These are phyloP conservation scores for Drosophila arizonae DNA, from an alignment of 1,140 invertebrate species.

Conservation along the genomic window DNA sequence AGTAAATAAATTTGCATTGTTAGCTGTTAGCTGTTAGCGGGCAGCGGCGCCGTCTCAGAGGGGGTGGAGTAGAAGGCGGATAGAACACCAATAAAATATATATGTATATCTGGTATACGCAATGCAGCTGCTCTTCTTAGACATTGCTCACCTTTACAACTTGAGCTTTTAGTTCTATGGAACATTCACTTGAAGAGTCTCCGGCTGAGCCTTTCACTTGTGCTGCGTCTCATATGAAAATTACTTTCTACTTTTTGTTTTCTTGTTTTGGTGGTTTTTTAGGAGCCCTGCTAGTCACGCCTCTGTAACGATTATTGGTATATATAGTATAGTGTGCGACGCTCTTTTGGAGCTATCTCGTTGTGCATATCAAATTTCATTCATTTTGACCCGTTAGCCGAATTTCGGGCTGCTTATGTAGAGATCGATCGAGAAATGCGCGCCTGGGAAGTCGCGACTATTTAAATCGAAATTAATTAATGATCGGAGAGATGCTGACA, in stretches of 20 bases:
- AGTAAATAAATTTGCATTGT: constrained; percentile 66
- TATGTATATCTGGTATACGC: background rate
- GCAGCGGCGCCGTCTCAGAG: constrained; percentile 4
- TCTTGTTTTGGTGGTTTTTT: background rate
- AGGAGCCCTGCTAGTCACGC: constrained; percentile 14
- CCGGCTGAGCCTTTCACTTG: constrained; percentile 25
- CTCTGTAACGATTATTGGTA: constrained; percentile 26
- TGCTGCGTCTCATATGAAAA: background rate
- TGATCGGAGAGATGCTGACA: constrained; percentile 64
- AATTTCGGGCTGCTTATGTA: constrained; percentile 43
- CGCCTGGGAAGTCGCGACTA: constrained; percentile 53
- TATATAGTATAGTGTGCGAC: constrained; percentile 26
- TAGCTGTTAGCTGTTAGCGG: constrained; percentile 12
- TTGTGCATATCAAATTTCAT: constrained; percentile 81
- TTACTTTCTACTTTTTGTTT: constrained; percentile 29
- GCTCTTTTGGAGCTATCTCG: constrained; percentile 63
- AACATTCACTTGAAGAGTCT: constrained; percentile 4
- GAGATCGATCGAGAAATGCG: constrained; percentile 48
- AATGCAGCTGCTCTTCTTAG: background rate
- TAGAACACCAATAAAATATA: background rate
- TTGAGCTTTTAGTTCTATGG: background rate
- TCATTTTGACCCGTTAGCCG: constrained; percentile 70
- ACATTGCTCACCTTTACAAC: background rate
- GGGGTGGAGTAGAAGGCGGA: background rate
- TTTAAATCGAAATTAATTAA: constrained; percentile 77